These are phyloP conservation scores for Marasmarcha lunaedactyla DNA, from an alignment of 2,888 invertebrate species.

Conservation along the genomic window DNA sequence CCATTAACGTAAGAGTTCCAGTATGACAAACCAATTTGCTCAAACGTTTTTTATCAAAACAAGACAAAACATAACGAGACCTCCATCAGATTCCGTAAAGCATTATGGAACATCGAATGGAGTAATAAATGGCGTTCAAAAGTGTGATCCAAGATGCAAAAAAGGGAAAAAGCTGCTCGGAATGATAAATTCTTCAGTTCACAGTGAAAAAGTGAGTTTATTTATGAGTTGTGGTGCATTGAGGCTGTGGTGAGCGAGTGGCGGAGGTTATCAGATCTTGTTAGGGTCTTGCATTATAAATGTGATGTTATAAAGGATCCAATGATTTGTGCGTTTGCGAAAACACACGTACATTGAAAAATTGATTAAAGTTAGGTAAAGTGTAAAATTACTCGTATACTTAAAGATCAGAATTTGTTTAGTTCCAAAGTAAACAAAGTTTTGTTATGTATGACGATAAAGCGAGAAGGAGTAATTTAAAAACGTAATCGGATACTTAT, in stretches of 20 bases:
- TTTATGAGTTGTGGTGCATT: conserved; percentile 54
- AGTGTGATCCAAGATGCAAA: conserved; percentile 65
- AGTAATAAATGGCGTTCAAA: conserved; percentile 63
- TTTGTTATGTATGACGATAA: too few relatives aligned
- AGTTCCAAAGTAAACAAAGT: too few relatives aligned
- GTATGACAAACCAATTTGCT: conserved; percentile 36
- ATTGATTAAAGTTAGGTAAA: too few relatives aligned
- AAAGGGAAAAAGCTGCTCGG: conserved; percentile 53
- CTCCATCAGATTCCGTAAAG: conserved; percentile 51
- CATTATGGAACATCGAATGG: conserved; percentile 48
- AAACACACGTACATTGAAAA: too few relatives aligned
- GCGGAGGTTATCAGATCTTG: conserved; percentile 60
- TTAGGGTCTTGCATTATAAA: conserved; percentile 40
- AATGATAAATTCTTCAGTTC: conserved; percentile 60
- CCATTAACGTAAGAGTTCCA: too few relatives aligned
- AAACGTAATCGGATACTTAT: too few relatives aligned
- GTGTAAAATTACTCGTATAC: too few relatives aligned
- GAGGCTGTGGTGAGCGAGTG: conserved; percentile 33
- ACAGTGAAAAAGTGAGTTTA: conserved; percentile 60
- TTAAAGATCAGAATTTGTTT: too few relatives aligned
- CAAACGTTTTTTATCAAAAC: conserved; percentile 49
- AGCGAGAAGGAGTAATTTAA: too few relatives aligned
- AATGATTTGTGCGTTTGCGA: too few relatives aligned
- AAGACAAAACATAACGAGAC: conserved; percentile 54
- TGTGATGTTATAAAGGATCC: conserved; percentile 19